These are phyloP conservation scores for Phrixothrix hirtus DNA, from an alignment of 2,888 invertebrate genomes.

Conservation along the genomic window DNA sequence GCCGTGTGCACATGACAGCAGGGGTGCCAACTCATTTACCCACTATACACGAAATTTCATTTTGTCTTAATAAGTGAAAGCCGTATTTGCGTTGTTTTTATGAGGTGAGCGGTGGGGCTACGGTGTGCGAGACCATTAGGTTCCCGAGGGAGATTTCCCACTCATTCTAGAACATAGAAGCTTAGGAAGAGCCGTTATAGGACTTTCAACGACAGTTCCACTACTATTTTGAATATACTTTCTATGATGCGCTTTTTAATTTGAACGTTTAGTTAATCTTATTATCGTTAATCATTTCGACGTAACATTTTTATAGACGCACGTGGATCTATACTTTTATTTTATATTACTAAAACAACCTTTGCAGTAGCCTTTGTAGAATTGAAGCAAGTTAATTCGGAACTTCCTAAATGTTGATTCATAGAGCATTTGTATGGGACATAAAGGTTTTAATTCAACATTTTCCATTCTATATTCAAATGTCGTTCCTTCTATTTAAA, in stretches of 20 bases:
- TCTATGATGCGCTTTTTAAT: too few species aligned
- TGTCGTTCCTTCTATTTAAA: constrained; percentile 25
- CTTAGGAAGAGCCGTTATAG: constrained; percentile 15
- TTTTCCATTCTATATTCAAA: constrained; percentile 30
- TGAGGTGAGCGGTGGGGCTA: constrained; percentile 30
- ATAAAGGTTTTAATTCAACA: constrained; percentile 24
- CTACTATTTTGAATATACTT: too few species aligned
- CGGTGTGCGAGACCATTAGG: constrained; percentile 36
- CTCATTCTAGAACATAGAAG: constrained; percentile 20
- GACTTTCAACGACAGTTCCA: constrained; percentile 19
- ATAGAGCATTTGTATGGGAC: constrained; percentile 21
- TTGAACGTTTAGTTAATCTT: too few species aligned
- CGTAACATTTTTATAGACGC: too few species aligned
- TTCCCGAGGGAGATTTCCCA: constrained; percentile 27
- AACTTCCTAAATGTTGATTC: constrained; percentile 19
- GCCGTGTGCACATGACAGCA: constrained; percentile 25
- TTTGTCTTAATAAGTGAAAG: constrained; percentile 38
- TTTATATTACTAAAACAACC: not conserved
- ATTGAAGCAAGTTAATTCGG: constrained; percentile 8
- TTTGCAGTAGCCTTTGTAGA: not conserved
- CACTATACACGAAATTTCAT: constrained; percentile 38
- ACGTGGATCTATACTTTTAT: too few species aligned
- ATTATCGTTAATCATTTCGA: too few species aligned
- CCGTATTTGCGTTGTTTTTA: constrained; percentile 36
- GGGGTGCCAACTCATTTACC: constrained; percentile 25